Percentiles rank a stretch among this genome's conserved stretches.
Evolutionary conservation across 1,140 invertebrate species (phyloP).

Genomic region (Papilio xuthus): DNA sequence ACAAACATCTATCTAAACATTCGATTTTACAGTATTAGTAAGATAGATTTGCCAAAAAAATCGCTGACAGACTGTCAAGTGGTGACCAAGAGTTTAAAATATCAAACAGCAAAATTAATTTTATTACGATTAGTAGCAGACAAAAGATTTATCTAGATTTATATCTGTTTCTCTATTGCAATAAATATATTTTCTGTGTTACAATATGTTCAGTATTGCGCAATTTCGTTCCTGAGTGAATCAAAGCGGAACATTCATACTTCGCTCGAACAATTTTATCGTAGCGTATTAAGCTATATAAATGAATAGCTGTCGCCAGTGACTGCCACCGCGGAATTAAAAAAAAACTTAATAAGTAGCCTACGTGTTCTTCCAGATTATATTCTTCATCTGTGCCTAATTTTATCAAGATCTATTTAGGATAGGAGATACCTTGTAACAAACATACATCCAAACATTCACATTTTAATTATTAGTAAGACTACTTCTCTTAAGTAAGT

Average conservation of each 20-base stretch:
- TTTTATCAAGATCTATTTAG: too few species aligned
- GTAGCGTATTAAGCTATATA: neutral
- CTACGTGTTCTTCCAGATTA: too few species aligned
- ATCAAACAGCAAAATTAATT: neutral
- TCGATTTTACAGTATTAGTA: too few species aligned
- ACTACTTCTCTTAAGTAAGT: too few species aligned
- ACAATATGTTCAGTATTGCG: neutral
- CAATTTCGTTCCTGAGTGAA: neutral
- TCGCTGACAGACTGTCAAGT: too few species aligned
- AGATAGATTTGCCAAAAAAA: too few species aligned
- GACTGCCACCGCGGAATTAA: neutral
- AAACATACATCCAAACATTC: too few species aligned
- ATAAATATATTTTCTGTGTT: slow-evolving; percentile 1
- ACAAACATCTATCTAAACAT: too few species aligned
- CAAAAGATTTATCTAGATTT: neutral
- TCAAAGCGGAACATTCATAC: neutral
- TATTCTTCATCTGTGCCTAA: too few species aligned
- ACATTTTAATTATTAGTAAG: too few species aligned
- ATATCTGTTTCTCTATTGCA: neutral
- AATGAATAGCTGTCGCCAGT: neutral
- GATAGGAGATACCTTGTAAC: too few species aligned
- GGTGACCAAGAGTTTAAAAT: neutral
- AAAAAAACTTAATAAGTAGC: too few species aligned
- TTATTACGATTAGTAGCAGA: neutral
- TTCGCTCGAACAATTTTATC: neutral